Percentiles rank a stretch among this genome's conserved stretches.
phyloP scores from a whole-genome alignment of 2,113 vertebrate genomes.

The Chaetodon auriga region DNA sequence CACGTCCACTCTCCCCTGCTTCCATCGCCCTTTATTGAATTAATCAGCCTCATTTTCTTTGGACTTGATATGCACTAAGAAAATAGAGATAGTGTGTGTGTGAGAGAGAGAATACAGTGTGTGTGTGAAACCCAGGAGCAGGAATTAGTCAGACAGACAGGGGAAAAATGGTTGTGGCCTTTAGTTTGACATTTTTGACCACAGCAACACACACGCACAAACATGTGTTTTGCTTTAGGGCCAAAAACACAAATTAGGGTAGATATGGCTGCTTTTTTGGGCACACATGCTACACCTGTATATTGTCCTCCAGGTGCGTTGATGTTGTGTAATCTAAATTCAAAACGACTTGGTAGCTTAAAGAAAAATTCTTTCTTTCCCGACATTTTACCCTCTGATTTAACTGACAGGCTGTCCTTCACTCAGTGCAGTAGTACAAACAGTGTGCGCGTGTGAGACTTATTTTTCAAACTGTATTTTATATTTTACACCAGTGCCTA shows the following conservation, averaged over 20 bases:
- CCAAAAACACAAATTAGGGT: conserved; percentile 29
- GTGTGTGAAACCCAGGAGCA: conserved; percentile 28
- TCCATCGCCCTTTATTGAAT: conserved; percentile 11
- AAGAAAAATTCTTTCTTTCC: neutral
- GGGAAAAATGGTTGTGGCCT: conserved; percentile 51
- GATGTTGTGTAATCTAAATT: conserved; percentile 13
- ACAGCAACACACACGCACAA: conserved; percentile 10
- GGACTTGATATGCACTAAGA: neutral
- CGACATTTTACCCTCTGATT: neutral
- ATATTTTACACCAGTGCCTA: too few species aligned
- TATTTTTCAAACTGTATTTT: too few species aligned
- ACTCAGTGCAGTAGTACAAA: too few species aligned
- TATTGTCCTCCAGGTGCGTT: conserved; percentile 8
- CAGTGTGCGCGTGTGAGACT: too few species aligned
- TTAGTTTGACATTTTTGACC: conserved; percentile 66
- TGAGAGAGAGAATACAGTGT: neutral
- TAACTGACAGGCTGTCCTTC: neutral
- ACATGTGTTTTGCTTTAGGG: conserved; percentile 43
- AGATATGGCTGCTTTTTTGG: conserved; percentile 21
- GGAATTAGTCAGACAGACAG: conserved; percentile 39
- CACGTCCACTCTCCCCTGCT: conserved; percentile 5
- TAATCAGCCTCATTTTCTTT: conserved; percentile 28
- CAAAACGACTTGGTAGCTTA: neutral
- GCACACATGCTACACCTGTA: conserved; percentile 8
- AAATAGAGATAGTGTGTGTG: conserved; percentile 10